Evolutionary conservation across 1,140 invertebrate genomes (phyloP).

Genomic region (Neoseiulus cucumeris): DNA sequence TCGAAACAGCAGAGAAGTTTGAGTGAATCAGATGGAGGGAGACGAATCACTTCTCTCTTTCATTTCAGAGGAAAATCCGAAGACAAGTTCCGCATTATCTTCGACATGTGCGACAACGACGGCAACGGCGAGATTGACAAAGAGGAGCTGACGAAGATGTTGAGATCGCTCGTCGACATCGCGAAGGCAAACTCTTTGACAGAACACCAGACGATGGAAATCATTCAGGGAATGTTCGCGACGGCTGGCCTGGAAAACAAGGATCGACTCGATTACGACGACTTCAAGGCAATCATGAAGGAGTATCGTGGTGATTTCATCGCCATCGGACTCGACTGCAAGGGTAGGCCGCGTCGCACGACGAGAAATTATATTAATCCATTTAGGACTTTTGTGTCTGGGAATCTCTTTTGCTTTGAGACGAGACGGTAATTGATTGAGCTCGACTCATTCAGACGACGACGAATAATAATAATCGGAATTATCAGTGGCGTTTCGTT

Average conservation of each 20-base stretch:
- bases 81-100: constrained; percentile 87
- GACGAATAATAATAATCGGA: too few relatives aligned
- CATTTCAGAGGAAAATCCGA: constrained; percentile 57
- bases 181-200: constrained; percentile 45
- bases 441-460: too few relatives aligned
- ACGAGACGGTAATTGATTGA: not conserved
- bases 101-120: constrained; percentile 97
- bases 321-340: constrained; percentile 84
- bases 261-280: constrained; percentile 74
- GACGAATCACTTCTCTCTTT: not conserved
- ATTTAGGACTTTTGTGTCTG: too few relatives aligned
- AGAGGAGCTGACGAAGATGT: constrained; percentile 76
- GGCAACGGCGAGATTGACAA: constrained; percentile 86
- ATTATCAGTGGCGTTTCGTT: too few relatives aligned
- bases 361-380: too few relatives aligned
- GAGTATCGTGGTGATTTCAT: constrained; percentile 92
- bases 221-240: constrained; percentile 85
- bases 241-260: constrained; percentile 76
- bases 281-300: constrained; percentile 89
- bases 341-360: constrained; percentile 33
- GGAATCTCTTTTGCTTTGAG: too few relatives aligned
- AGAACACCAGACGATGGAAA: constrained; percentile 51
- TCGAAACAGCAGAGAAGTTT: too few relatives aligned
- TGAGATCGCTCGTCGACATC: constrained; percentile 79
- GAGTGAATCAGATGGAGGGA: too few relatives aligned